Evolutionary conservation across 2,113 vertebrate genomes (phyloP), one percentile per base, ranked within the genome.

Genomic region (Ceyx melanurus): DNA sequence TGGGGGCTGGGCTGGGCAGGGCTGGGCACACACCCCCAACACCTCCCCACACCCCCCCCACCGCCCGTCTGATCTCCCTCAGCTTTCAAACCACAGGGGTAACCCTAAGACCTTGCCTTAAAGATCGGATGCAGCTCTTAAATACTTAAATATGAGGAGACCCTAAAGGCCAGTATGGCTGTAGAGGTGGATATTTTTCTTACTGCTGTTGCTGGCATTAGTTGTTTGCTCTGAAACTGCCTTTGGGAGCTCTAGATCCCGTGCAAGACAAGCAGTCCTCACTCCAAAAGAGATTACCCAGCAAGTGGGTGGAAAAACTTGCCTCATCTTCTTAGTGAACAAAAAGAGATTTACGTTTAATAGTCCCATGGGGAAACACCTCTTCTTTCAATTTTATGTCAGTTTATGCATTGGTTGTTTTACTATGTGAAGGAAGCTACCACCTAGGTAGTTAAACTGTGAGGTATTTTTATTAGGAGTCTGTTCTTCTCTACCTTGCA

Each of bases 71-170:
- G 45, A 16, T 37, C 56, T 21, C 51, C 35, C 18, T 12, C 16
- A 3, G 3, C 68, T 62, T 11, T 10, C 76, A 3, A 2, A 23
- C 4, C 51, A 1, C 56, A 1, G 40, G 9, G 20, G 13, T 3
- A 15, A 4, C 45, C 45, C 43, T 3, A 12, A 4, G 5, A 9
- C 20, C 4, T 3, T 0, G 6, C 31, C 31, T 13, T 11, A 1
- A 4, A 7, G 53, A 11, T 15, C 1, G 2, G 19, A 6, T 2
- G 64, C 14, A 1, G 72, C 54, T 37, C 37, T 5, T 12, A 2
- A 60, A 19, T 8, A 3, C 37, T 37, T 37, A 37, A 37, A 37
- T 37, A 37, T 2, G 77, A 78, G 70, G 7, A 29, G 51, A 6
- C 19, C 18, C 0, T 3, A 0, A 23, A 60, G 66, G 40, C 23